These are phyloP conservation scores for Psilopsiagon aymara DNA, from an alignment of 2,113 vertebrate genomes.

Conservation along the genomic window DNA sequence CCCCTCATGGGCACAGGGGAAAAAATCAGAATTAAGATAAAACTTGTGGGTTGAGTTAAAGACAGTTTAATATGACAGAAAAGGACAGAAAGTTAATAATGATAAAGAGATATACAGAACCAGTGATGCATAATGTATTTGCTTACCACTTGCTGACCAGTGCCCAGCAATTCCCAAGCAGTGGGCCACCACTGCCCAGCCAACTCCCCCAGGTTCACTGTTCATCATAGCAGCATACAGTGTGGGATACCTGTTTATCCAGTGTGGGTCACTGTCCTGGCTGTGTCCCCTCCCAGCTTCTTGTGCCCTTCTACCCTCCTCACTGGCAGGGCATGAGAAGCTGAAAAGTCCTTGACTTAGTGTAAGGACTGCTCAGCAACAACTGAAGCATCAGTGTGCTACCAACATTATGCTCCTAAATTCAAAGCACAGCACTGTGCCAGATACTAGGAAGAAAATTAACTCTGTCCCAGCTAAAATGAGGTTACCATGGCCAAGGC, in stretches of 20 bases:
- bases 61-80: background rate
- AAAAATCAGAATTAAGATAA: background rate
- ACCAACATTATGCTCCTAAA: background rate
- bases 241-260: background rate
- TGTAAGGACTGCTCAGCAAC: background rate
- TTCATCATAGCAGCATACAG: background rate
- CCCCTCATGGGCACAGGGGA: background rate
- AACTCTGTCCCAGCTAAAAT: background rate
- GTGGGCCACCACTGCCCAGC: background rate
- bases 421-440: background rate
- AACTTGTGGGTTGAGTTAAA: background rate
- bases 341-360: background rate
- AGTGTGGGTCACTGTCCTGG: background rate
- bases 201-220: background rate
- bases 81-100: background rate
- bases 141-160: background rate
- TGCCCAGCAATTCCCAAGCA: background rate
- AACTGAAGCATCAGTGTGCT: background rate
- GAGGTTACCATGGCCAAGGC: background rate
- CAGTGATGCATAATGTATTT: background rate
- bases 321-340: background rate
- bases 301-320: background rate
- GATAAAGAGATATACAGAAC: background rate
- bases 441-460: background rate
- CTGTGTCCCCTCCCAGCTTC: background rate